A percentile compares a stretch with the other conserved stretches of the same genome.
Conservation (phyloP, 1,140 invertebrate species). For the Hetaerina americana region DNA sequence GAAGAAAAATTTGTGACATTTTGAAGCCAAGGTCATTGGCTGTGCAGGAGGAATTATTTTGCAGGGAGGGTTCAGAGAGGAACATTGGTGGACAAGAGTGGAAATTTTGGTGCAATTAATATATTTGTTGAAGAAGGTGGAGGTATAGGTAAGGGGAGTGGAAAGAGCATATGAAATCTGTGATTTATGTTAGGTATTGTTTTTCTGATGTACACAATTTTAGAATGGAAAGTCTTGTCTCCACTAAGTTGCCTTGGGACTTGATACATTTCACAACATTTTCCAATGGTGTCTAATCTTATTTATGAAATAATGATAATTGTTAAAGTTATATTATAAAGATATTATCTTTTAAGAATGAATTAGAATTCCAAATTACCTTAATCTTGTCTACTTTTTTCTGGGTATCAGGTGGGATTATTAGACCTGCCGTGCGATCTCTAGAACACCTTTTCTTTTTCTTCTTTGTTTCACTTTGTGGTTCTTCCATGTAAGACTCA, state of each 20-base stretch:
- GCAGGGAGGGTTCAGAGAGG: no score
- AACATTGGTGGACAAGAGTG: no score
- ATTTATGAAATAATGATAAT: background rate
- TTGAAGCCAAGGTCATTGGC: no score
- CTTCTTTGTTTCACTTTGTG: background rate
- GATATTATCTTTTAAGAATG: background rate
- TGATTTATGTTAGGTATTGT: no score
- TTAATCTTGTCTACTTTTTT: background rate
- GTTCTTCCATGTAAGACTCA: background rate
- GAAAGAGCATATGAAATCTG: no score
- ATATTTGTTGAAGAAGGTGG: no score
- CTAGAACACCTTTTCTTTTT: slow-evolving; percentile 3
- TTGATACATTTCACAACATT: background rate
- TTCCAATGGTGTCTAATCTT: background rate
- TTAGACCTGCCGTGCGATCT: slow-evolving; percentile 18
- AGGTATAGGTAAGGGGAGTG: no score
- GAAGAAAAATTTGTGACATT: no score
- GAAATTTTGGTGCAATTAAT: no score
- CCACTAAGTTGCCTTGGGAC: background rate
- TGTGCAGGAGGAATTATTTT: no score
- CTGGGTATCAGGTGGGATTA: slow-evolving; percentile 6
- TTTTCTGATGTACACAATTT: no score
- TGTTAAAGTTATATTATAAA: background rate
- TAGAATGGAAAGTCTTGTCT: no score
- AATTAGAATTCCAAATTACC: background rate